phyloP scores from a whole-genome alignment of 2,113 vertebrate genomes.

The Megalops atlanticus region DNA sequence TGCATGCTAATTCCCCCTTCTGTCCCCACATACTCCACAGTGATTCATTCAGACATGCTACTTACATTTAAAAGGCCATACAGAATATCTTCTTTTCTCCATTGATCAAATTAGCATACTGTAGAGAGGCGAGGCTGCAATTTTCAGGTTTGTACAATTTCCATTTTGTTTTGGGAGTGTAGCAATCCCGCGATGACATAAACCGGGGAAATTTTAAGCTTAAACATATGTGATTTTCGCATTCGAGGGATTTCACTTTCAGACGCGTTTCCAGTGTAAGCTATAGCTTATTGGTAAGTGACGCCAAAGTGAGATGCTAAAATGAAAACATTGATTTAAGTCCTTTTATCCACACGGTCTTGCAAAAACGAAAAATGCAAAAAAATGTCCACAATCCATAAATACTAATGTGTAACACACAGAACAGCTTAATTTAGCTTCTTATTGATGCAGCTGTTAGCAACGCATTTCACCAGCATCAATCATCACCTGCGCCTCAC shows the following conservation, averaged over 20 bases:
- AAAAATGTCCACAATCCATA: background rate
- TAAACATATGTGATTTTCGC: conserved; percentile 63
- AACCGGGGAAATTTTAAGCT: conserved; percentile 55
- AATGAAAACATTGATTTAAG: conserved; percentile 3
- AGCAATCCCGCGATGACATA: conserved; percentile 56
- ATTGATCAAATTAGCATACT: conserved; percentile 45
- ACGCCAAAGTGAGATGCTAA: conserved; percentile 16
- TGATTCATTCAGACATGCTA: conserved; percentile 49
- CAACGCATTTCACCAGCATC: conserved; percentile 73
- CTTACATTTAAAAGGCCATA: conserved; percentile 66
- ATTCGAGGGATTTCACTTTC: conserved; percentile 64
- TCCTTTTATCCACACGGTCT: background rate
- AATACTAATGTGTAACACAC: conserved; percentile 16
- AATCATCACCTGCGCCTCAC: conserved; percentile 61
- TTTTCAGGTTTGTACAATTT: conserved; percentile 56
- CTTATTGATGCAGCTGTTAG: conserved; percentile 37
- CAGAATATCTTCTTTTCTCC: conserved; percentile 48
- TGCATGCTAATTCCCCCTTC: conserved; percentile 45
- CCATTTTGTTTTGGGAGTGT: conserved; percentile 48
- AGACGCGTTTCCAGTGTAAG: conserved; percentile 59
- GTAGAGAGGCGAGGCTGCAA: conserved; percentile 65
- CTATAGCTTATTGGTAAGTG: conserved; percentile 12
- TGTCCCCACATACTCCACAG: conserved; percentile 35
- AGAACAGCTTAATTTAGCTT: conserved; percentile 29
- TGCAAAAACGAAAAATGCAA: background rate